A percentile compares a stretch with the other conserved stretches of the same genome.
phyloP scores from a whole-genome alignment of 2,797 vertebrate genomes.

The Linurgus olivaceus region DNA sequence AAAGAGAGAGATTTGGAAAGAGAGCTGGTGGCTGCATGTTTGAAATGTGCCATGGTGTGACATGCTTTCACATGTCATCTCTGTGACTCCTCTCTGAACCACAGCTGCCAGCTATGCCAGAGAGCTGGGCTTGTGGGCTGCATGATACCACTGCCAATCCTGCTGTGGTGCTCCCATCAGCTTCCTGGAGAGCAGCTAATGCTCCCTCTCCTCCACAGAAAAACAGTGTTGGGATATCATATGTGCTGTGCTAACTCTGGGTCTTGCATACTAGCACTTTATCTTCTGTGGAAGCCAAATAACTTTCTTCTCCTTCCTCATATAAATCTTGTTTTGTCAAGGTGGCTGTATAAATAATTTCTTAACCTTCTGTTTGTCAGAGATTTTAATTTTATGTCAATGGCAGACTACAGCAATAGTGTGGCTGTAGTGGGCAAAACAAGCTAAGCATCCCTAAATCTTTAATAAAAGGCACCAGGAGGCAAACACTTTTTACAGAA shows the following conservation, averaged over 20 bases:
- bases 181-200: neutral
- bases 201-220: neutral
- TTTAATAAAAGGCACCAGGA: neutral
- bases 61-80: neutral
- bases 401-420: neutral
- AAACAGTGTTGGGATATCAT: neutral
- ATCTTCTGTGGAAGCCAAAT: neutral
- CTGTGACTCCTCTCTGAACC: neutral
- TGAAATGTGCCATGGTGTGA: neutral
- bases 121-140: neutral
- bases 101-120: neutral
- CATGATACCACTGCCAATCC: neutral
- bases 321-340: neutral
- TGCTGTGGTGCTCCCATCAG: neutral
- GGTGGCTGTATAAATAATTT: neutral
- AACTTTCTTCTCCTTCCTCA: neutral
- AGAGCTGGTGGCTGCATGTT: neutral
- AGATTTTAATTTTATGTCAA: neutral
- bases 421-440: neutral
- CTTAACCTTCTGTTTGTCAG: neutral
- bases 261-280: neutral
- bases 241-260: neutral
- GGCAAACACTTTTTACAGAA: neutral
- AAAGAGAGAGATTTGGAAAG: neutral
- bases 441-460: neutral